Evolutionary conservation across 2,888 invertebrate species (phyloP).

Genomic region (Idaea dimidiata): DNA sequence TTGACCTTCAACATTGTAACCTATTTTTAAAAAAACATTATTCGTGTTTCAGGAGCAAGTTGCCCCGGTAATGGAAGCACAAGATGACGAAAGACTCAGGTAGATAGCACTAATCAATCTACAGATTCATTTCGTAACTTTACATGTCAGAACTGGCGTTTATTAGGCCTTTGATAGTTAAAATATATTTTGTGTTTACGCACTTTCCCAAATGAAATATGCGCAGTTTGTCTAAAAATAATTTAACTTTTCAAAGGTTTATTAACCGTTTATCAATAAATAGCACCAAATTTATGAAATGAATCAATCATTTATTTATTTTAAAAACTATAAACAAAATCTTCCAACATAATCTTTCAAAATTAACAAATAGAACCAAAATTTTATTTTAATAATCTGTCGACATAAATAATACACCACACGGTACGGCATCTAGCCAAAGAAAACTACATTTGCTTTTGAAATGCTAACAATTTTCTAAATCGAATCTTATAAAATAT

Average conservation of each 20-base stretch:
- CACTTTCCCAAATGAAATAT: no score
- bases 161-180: no score
- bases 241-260: no score
- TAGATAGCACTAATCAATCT: slow-evolving; percentile 28
- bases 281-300: slow-evolving; percentile 14
- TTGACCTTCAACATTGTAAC: slow-evolving; percentile 10
- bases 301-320: slow-evolving; percentile 11
- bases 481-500: slow-evolving; percentile 17
- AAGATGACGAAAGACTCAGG: slow-evolving; percentile 64
- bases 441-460: slow-evolving; percentile 13
- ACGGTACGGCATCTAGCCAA: slow-evolving; percentile 20
- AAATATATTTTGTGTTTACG: no score
- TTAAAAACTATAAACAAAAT: slow-evolving; percentile 18
- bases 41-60: slow-evolving; percentile 61
- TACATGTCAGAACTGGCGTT: slow-evolving; percentile 3
- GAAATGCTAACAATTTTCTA: slow-evolving; percentile 24
- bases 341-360: slow-evolving; percentile 21
- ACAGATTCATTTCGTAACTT: slow-evolving; percentile 16
- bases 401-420: slow-evolving; percentile 1
- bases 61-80: slow-evolving; percentile 66
- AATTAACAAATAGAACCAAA: slow-evolving; percentile 21
- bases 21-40: slow-evolving; percentile 10
- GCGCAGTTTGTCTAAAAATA: no score
- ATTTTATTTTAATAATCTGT: slow-evolving; percentile 13
- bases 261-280: no score